Conservation (phyloP, 2,113 vertebrate genomes). For the Hemibagrus wyckioides region DNA sequence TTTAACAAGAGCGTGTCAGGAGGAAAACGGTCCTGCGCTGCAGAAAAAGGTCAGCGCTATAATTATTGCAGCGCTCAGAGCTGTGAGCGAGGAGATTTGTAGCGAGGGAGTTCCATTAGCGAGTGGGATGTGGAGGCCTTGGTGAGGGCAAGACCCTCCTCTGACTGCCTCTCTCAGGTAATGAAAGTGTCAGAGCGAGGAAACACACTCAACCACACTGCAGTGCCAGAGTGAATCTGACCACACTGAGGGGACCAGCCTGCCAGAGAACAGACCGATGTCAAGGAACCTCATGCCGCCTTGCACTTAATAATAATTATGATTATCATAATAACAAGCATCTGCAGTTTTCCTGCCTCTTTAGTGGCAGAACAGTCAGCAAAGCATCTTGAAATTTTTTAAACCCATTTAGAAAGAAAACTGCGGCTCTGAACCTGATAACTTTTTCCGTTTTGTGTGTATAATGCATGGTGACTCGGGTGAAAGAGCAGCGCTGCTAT, state of each 20-base stretch:
- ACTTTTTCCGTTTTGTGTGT: not conserved
- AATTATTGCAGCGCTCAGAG: constrained; percentile 23
- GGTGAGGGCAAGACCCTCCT: constrained; percentile 52
- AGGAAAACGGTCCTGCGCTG: not conserved
- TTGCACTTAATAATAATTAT: constrained; percentile 8
- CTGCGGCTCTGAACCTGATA: not conserved
- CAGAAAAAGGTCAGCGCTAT: constrained; percentile 7
- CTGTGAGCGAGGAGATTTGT: constrained; percentile 16
- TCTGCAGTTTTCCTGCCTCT: not conserved
- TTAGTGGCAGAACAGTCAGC: not conserved
- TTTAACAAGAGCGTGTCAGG: not conserved
- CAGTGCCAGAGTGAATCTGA: constrained; percentile 61
- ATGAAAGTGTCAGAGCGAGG: constrained; percentile 59
- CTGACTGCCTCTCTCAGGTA: constrained; percentile 59
- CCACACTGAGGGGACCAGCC: constrained; percentile 51
- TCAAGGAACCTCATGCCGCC: not conserved
- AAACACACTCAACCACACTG: constrained; percentile 48
- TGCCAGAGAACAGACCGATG: constrained; percentile 19
- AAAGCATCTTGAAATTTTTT: not conserved
- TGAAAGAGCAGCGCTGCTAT: not conserved
- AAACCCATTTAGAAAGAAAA: too few relatives aligned
- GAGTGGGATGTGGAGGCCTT: constrained; percentile 17
- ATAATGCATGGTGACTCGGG: not conserved
- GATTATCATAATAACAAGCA: too few relatives aligned
- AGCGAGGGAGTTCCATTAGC: constrained; percentile 19